Conservation (phyloP, 2,113 vertebrate species). For the Fregetta grallaria region DNA sequence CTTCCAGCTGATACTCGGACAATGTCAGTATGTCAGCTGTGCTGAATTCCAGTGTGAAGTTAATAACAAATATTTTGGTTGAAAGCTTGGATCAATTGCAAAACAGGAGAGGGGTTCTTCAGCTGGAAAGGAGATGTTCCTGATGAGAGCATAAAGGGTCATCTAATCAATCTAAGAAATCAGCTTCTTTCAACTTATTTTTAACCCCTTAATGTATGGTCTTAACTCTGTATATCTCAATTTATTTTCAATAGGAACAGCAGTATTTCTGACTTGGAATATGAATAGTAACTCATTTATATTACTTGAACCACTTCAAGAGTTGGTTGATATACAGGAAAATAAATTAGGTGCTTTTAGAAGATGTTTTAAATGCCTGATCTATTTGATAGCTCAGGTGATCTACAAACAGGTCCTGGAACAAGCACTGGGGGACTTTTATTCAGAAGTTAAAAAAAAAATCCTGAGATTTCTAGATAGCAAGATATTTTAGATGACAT, state of each 20-base stretch:
- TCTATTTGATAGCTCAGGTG: neutral
- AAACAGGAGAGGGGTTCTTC: neutral
- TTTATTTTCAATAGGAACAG: neutral
- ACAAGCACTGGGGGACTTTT: neutral
- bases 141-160: neutral
- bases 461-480: neutral
- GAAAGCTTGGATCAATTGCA: neutral
- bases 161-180: neutral
- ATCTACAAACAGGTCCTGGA: neutral
- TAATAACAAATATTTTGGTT: neutral
- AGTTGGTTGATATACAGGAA: neutral
- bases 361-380: neutral
- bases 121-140: neutral
- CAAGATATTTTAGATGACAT: neutral
- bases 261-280: neutral
- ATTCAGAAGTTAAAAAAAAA: neutral
- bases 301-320: neutral
- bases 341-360: neutral
- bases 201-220: neutral
- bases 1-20: neutral
- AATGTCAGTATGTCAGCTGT: neutral
- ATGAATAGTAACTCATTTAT: neutral
- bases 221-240: neutral
- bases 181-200: neutral
- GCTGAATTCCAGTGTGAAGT: neutral